phyloP scores from a whole-genome alignment of 37 sponge, comb jelly and placozoan species.

The Theonella swinhoei region DNA sequence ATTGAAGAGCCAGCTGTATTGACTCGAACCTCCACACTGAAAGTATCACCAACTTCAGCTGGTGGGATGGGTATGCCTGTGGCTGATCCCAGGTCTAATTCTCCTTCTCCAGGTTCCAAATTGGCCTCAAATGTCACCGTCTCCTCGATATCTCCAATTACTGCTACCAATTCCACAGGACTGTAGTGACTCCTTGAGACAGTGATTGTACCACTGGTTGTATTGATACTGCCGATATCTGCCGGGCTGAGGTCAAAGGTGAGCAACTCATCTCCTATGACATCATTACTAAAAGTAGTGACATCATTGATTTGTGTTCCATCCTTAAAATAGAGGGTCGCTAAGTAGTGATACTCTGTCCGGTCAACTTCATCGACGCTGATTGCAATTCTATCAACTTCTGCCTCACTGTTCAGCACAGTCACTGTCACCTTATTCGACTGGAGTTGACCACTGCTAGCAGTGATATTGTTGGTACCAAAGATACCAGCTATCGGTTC shows the following conservation, averaged over 20 bases:
- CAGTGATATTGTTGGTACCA: not conserved
- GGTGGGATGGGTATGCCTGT: conserved; percentile 54
- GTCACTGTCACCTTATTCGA: not conserved
- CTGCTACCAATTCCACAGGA: conserved; percentile 11
- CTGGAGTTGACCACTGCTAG: not conserved
- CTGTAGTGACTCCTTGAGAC: conserved; percentile 26
- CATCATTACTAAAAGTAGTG: not conserved
- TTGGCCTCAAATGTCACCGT: conserved; percentile 40
- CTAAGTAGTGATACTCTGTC: not conserved
- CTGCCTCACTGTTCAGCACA: not conserved
- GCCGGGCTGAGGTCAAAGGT: conserved; percentile 40
- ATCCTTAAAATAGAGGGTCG: conserved; percentile 26
- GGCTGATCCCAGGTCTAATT: conserved; percentile 51
- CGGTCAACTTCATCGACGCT: not conserved
- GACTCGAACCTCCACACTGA: conserved; percentile 53
- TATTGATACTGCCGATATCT: conserved; percentile 24
- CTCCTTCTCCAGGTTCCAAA: conserved; percentile 20
- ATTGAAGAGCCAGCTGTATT: conserved; percentile 10
- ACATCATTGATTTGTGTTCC: conserved; percentile 23
- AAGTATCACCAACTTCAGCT: conserved; percentile 30
- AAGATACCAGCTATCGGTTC: not conserved
- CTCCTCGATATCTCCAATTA: not conserved
- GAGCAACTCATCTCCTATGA: not conserved
- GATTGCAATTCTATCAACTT: not conserved
- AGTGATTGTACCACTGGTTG: conserved; percentile 2